Evolutionary conservation across 92 coral and sea anemone genomes (phyloP).

Genomic region (Epizoanthus stellaris): DNA sequence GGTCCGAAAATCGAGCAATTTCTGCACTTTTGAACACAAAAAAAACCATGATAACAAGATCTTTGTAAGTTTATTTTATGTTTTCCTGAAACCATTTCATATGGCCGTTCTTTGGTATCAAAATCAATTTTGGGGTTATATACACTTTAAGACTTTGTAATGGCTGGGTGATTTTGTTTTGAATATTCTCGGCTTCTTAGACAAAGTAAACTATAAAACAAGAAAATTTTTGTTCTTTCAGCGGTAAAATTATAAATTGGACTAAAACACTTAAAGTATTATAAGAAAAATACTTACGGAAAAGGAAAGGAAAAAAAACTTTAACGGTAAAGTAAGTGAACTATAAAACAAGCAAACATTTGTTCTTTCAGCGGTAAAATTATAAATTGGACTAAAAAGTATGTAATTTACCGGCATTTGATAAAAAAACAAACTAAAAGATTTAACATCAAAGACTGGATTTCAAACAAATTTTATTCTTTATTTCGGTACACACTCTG

Average conservation of each 20-base stretch:
- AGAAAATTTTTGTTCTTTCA: conserved; percentile 1
- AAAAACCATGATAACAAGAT: conserved; percentile 7
- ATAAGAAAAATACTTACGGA: too few relatives aligned
- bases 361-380: not conserved
- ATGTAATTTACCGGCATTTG: not conserved
- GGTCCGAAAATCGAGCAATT: conserved; percentile 10
- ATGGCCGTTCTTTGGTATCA: conserved; percentile 27
- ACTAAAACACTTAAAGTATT: too few relatives aligned
- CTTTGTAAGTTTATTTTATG: conserved; percentile 21
- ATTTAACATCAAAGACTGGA: conserved; percentile 19
- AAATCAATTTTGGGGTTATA: conserved; percentile 14
- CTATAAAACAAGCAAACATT: conserved; percentile 5
- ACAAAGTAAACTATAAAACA: not conserved
- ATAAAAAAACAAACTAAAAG: not conserved
- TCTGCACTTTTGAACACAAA: conserved; percentile 27
- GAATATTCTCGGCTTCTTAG: not conserved
- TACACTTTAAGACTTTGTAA: not conserved
- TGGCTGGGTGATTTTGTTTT: not conserved
- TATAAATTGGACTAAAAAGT: not conserved
- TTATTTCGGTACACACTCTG: not conserved
- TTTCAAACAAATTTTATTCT: conserved; percentile 11
- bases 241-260: not conserved
- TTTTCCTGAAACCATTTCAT: conserved; percentile 16
- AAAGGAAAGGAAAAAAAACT: too few relatives aligned
- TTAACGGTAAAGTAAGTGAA: not conserved